Percentiles rank a stretch among this genome's conserved stretches.
These are phyloP conservation scores for Napeogenes sylphis DNA, from an alignment of 2,888 invertebrate species.

Conservation along the genomic window DNA sequence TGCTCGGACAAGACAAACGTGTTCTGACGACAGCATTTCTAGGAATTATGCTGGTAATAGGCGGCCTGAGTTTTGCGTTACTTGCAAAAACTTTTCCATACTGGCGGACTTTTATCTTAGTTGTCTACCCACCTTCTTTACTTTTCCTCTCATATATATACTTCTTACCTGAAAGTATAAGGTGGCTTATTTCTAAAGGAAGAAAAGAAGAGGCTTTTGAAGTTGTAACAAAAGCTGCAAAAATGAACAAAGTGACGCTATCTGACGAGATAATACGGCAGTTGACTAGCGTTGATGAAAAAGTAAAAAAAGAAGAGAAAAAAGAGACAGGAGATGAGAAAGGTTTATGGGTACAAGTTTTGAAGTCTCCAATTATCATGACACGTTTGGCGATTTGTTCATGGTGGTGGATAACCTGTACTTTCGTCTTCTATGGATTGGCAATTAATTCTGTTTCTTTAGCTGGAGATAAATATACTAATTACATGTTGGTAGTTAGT, in stretches of 20 bases:
- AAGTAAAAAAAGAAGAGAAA: slow-evolving; percentile 48
- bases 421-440: slow-evolving; percentile 88
- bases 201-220: slow-evolving; percentile 80
- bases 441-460: slow-evolving; percentile 86
- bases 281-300: slow-evolving; percentile 54
- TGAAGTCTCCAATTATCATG: slow-evolving; percentile 64
- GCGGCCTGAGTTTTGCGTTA: slow-evolving; percentile 83
- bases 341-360: slow-evolving; percentile 57
- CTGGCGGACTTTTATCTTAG: slow-evolving; percentile 83
- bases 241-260: slow-evolving; percentile 76
- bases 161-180: slow-evolving; percentile 85
- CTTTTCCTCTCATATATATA: slow-evolving; percentile 82
- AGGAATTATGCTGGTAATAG: slow-evolving; percentile 78
- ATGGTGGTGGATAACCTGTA: slow-evolving; percentile 87
- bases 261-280: slow-evolving; percentile 65
- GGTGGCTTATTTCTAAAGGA: slow-evolving; percentile 86
- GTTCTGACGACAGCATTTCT: slow-evolving; percentile 66
- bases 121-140: slow-evolving; percentile 83
- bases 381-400: slow-evolving; percentile 63
- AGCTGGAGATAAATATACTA: slow-evolving; percentile 86
- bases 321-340: slow-evolving; percentile 39
- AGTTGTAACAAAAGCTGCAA: slow-evolving; percentile 80
- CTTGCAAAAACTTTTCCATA: slow-evolving; percentile 82
- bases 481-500: slow-evolving; percentile 83
- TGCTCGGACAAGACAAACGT: slow-evolving; percentile 65